Evolutionary conservation across 2,113 vertebrate genomes (phyloP), one percentile per base, ranked within the genome.

Genomic region (Trichechus manatus): DNA sequence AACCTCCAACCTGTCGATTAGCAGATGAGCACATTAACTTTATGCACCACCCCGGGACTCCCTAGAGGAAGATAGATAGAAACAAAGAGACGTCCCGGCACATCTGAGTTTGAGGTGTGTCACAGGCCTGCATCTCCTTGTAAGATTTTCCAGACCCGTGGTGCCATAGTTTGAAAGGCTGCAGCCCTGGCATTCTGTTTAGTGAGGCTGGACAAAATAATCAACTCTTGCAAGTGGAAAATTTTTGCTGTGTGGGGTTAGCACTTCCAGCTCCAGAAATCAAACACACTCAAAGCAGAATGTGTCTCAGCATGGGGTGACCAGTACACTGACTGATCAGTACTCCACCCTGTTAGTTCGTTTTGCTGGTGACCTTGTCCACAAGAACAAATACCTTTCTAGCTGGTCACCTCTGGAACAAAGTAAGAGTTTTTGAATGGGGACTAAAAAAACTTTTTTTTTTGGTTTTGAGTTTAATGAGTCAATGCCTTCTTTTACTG

Each of bases 401-500:
- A 64, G 77, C 56, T 50, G 63, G 74, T 96, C 95, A 91, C 90
- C 70, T 93, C 70, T 93, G 83, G 79, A 91, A 68, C 61, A 72
- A 78, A 91, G 68, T 63, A 25, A 84, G 77, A 89, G 42, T 66
- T 88, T 83, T 87, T 61, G 85, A 97, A 94, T 78, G 79, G 39
- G 29, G 36, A 88, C 88, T 91, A 53, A 84, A 89, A 79, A 87
- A 56, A 36, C 53, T 56, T 59, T 74, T 87, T 20, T 19, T 0
- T 23, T 75, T 96, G 42, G 20, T 42, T 97, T 33, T 70, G 96
- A 56, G 23, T 96, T 98, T 92, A 96, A 97, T 94, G 92, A 97
- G 94, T 97, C 31, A 95, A 85, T 85, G 89, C 93, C 77, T 92
- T 97, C 47, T 89, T 94, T 97, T 95, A 22, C 33, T 78, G 70